Percentiles rank a stretch among this genome's conserved stretches.
Evolutionary conservation across 2,888 invertebrate genomes (phyloP).

Genomic region (Drosophila setosimentum): DNA sequence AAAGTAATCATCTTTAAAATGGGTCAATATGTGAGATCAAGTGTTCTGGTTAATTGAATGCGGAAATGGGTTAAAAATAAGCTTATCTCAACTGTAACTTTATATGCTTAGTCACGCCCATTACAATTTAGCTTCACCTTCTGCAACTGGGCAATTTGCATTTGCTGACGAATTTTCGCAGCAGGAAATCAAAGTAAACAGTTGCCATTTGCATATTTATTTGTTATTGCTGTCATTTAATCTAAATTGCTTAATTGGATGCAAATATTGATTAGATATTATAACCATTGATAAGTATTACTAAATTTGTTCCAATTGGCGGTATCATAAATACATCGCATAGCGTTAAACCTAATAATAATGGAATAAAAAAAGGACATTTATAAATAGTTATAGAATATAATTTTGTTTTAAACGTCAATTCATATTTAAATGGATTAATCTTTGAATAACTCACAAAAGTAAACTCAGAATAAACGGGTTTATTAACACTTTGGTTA

Average conservation of each 20-base stretch:
- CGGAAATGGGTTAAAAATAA: constrained; percentile 26
- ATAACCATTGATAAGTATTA: constrained; percentile 24
- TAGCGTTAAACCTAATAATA: not conserved
- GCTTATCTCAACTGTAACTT: constrained; percentile 6
- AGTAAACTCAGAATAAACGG: not conserved
- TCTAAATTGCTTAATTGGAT: constrained; percentile 53
- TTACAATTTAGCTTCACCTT: not conserved
- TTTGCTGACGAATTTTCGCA: constrained; percentile 36
- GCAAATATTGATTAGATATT: constrained; percentile 42
- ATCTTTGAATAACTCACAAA: not conserved
- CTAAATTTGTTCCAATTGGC: constrained; percentile 1
- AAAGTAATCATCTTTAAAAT: constrained; percentile 35
- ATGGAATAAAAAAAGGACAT: not conserved
- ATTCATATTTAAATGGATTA: not conserved
- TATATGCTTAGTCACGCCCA: not conserved
- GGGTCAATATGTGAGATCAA: constrained; percentile 62
- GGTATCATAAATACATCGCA: constrained; percentile 1
- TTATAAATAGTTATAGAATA: not conserved
- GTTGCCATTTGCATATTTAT: constrained; percentile 43
- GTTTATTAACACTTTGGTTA: not conserved
- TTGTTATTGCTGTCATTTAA: constrained; percentile 39
- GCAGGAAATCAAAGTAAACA: constrained; percentile 52
- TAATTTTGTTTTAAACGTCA: not conserved
- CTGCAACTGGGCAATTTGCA: not conserved
- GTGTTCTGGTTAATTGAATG: constrained; percentile 36